These are phyloP conservation scores for Aplysia californica DNA, from an alignment of 1,140 invertebrate genomes.

Conservation along the genomic window DNA sequence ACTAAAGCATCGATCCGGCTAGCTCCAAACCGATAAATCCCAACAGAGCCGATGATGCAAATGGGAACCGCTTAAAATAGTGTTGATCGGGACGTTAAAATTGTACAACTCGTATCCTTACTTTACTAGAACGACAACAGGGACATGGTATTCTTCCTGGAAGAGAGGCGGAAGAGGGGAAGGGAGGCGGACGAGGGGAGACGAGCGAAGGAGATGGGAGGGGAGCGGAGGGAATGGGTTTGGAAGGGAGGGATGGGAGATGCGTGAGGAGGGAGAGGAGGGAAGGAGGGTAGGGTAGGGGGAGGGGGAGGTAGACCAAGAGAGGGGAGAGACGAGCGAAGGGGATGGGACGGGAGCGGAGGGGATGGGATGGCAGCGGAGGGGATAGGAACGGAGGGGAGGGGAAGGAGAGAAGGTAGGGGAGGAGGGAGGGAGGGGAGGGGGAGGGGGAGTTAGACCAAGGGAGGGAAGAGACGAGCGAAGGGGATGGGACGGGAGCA, in stretches of 20 bases:
- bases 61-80: too few relatives aligned
- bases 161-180: neutral
- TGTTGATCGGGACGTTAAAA: too few relatives aligned
- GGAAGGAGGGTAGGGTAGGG: neutral
- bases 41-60: too few relatives aligned
- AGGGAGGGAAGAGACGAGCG: neutral
- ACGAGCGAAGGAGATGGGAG: neutral
- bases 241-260: neutral
- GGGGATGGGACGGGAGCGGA: slow-evolving; percentile 5
- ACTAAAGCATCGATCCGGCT: too few relatives aligned
- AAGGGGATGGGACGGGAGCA: neutral
- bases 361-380: slow-evolving; percentile 11
- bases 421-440: slow-evolving; percentile 14
- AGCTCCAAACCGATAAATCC: too few relatives aligned
- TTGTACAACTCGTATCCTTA: too few relatives aligned
- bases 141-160: too few relatives aligned
- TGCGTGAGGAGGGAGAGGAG: neutral
- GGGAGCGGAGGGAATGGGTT: neutral
- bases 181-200: neutral
- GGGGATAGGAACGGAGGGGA: slow-evolving; percentile 9
- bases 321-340: neutral
- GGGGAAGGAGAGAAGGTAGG: slow-evolving; percentile 5
- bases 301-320: neutral
- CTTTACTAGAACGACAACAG: too few relatives aligned
- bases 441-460: neutral